phyloP scores from a whole-genome alignment of 2,797 vertebrate genomes.

The Chelidonichthys spinosus region DNA sequence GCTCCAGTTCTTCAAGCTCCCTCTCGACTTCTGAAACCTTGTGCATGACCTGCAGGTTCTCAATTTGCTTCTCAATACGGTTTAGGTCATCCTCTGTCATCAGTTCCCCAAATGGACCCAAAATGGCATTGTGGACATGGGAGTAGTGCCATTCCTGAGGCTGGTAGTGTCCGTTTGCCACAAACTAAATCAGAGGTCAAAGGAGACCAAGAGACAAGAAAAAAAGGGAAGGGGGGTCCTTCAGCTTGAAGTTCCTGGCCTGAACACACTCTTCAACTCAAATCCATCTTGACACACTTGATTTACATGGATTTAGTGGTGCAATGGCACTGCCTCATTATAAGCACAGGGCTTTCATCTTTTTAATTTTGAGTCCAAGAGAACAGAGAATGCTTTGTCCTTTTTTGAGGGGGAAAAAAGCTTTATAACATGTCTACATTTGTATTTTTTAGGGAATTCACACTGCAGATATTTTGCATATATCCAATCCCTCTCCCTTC shows the following conservation, averaged over 20 bases:
- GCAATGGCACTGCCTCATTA: conserved; percentile 87
- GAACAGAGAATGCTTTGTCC: conserved; percentile 53
- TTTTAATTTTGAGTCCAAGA: conserved; percentile 51
- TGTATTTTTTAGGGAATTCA: conserved; percentile 30
- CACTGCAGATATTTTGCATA: conserved; percentile 23
- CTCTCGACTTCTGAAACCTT: conserved; percentile 90
- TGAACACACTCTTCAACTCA: conserved; percentile 75
- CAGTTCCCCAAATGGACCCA: conserved; percentile 92
- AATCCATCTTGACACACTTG: conserved; percentile 82
- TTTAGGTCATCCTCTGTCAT: conserved; percentile 93
- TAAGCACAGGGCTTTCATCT: conserved; percentile 51
- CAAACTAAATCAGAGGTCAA: conserved; percentile 90
- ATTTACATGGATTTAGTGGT: conserved; percentile 94
- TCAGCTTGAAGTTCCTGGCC: conserved; percentile 80
- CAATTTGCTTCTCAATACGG: conserved; percentile 94
- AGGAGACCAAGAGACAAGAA: conserved; percentile 80
- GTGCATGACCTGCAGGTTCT: conserved; percentile 95
- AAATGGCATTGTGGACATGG: conserved; percentile 86
- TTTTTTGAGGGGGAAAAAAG: not conserved
- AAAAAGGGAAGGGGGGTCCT: conserved; percentile 83
- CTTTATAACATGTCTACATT: conserved; percentile 27
- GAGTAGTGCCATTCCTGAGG: conserved; percentile 91
- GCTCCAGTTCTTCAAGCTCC: conserved; percentile 87
- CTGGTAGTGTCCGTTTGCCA: conserved; percentile 86
- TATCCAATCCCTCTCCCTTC: conserved; percentile 14